Evolutionary conservation across 2,797 vertebrate species (phyloP).

Genomic region (Parauchenoglanis punctatus): DNA sequence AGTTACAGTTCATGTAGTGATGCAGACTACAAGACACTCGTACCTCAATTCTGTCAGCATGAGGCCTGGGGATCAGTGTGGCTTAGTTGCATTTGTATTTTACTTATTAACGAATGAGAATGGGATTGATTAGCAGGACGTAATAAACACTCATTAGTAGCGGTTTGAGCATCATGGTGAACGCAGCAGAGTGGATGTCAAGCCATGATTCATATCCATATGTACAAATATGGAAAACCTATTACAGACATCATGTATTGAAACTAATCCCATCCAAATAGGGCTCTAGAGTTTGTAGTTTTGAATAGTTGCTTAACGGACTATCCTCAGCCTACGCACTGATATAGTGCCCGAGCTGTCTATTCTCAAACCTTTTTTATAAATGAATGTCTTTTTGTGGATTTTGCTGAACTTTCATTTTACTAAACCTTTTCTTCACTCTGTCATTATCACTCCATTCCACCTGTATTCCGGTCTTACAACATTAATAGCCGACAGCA

Average conservation of each 20-base stretch:
- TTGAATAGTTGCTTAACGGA: not conserved
- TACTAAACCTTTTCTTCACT: not conserved
- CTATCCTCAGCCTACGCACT: not conserved
- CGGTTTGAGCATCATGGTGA: not conserved
- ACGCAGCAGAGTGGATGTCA: not conserved
- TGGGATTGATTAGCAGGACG: too few relatives aligned
- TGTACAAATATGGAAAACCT: not conserved
- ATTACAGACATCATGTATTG: not conserved
- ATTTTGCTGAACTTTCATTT: not conserved
- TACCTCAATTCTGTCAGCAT: not conserved
- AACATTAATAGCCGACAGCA: not conserved
- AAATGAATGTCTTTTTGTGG: not conserved
- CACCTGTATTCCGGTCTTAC: not conserved
- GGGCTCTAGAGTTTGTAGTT: not conserved
- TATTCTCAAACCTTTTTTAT: not conserved
- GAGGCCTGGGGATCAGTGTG: not conserved
- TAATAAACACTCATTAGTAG: not conserved
- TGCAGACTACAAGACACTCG: not conserved
- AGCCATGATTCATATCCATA: not conserved
- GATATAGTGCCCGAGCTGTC: not conserved
- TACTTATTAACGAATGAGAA: not conserved
- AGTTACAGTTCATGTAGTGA: not conserved
- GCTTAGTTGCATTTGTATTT: not conserved
- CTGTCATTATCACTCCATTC: slow-evolving; percentile 7
- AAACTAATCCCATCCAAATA: not conserved